Percentiles rank a stretch among this genome's conserved stretches.
These are phyloP conservation scores for Cherax quadricarinatus DNA, from an alignment of 1,140 invertebrate species.

Conservation along the genomic window DNA sequence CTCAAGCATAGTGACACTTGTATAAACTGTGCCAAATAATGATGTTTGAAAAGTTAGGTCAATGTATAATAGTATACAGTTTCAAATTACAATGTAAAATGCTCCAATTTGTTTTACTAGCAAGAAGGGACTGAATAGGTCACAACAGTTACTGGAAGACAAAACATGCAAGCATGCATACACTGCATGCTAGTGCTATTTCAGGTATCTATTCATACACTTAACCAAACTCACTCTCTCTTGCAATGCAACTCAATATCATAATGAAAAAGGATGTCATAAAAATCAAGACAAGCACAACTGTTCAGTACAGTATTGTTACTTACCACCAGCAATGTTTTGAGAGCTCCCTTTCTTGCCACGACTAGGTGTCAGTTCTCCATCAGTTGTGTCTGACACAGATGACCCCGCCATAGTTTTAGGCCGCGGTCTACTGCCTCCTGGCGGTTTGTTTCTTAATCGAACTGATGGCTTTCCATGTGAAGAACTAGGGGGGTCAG, in stretches of 20 bases:
- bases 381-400: slow-evolving; percentile 30
- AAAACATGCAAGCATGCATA: slow-evolving; percentile 28
- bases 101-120: slow-evolving; percentile 33
- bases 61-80: not conserved
- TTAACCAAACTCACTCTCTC: slow-evolving; percentile 9
- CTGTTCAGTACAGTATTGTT: not conserved
- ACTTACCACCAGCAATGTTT: slow-evolving; percentile 68
- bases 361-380: slow-evolving; percentile 35
- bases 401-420: slow-evolving; percentile 71
- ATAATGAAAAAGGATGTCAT: not conserved
- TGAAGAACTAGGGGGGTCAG: slow-evolving; percentile 58
- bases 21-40: slow-evolving; percentile 10
- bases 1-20: slow-evolving; percentile 29
- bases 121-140: slow-evolving; percentile 10
- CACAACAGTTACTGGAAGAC: slow-evolving; percentile 32
- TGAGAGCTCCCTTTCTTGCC: slow-evolving; percentile 71
- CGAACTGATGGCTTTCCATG: slow-evolving; percentile 63
- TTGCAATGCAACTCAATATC: not conserved
- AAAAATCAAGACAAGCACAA: not conserved
- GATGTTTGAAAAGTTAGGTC: not conserved
- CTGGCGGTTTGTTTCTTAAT: slow-evolving; percentile 67
- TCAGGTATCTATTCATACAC: not conserved
- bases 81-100: slow-evolving; percentile 15
- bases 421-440: slow-evolving; percentile 66
- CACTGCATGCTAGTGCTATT: slow-evolving; percentile 44